These are phyloP conservation scores for Protosalanx chinensis DNA, from an alignment of 2,797 vertebrate genomes.

Conservation along the genomic window DNA sequence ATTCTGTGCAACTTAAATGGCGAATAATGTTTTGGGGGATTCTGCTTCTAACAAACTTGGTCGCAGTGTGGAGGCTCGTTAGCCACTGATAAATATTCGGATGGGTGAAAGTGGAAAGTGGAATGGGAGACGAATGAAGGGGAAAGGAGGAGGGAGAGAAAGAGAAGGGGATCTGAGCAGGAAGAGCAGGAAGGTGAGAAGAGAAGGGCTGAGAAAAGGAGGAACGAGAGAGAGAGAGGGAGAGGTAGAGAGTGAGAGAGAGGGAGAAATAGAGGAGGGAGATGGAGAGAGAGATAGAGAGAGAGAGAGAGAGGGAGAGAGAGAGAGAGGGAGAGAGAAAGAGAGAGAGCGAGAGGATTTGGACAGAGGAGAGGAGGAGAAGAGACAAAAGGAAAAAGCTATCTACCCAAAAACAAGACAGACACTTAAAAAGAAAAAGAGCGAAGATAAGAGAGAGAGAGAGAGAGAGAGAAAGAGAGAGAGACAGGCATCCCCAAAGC, in stretches of 20 bases:
- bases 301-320: background rate
- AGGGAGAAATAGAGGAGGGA: conserved; percentile 17
- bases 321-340: background rate
- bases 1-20: too few relatives aligned
- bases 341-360: background rate
- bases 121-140: background rate
- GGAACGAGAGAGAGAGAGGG: background rate
- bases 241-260: conserved; percentile 7
- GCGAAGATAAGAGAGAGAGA: background rate
- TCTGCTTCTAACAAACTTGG: too few relatives aligned
- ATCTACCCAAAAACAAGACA: background rate
- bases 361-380: background rate
- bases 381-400: background rate
- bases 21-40: too few relatives aligned
- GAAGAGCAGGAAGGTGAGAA: conserved; percentile 24
- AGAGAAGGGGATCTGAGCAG: conserved; percentile 11
- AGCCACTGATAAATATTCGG: background rate
- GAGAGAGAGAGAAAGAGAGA: conserved; percentile 4
- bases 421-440: conserved; percentile 14
- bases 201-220: conserved; percentile 30
- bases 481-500: background rate
- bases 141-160: conserved; percentile 6
- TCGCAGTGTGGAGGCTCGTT: too few relatives aligned
- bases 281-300: conserved; percentile 5
- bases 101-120: background rate